These are phyloP conservation scores for Aplodontia rufa DNA, from an alignment of 2,113 vertebrate species.

Conservation along the genomic window DNA sequence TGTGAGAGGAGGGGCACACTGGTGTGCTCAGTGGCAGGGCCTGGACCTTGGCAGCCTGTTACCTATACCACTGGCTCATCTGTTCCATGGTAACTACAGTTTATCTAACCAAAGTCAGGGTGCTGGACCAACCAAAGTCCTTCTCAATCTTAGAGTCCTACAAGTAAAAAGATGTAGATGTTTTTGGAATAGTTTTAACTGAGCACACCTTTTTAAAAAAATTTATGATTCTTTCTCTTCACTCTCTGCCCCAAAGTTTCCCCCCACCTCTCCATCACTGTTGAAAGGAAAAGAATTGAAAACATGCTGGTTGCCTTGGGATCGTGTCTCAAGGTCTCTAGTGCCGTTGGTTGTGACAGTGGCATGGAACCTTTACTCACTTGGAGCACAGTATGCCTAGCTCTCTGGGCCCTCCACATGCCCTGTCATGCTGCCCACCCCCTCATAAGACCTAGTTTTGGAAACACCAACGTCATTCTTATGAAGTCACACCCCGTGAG, in stretches of 20 bases:
- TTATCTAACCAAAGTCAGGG: background rate
- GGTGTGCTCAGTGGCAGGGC: background rate
- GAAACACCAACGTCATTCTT: constrained; percentile 56
- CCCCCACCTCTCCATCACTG: background rate
- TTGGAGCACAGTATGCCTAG: no score
- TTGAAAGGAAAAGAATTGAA: background rate
- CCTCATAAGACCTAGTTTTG: constrained; percentile 18
- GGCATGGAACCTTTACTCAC: background rate
- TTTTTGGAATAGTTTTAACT: background rate
- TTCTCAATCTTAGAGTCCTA: background rate
- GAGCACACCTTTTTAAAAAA: background rate
- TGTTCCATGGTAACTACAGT: background rate
- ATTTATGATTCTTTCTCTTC: background rate
- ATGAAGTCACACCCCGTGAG: constrained; percentile 63
- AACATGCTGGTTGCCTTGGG: background rate
- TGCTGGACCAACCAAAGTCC: background rate
- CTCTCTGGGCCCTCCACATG: background rate
- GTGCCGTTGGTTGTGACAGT: background rate
- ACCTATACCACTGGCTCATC: no score
- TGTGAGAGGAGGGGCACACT: background rate
- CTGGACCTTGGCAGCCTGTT: no score
- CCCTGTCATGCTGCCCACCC: background rate
- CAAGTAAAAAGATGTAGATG: background rate
- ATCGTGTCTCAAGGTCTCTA: background rate
- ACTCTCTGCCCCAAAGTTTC: background rate